Percentiles rank a stretch among this genome's conserved stretches.
Conservation (phyloP, 2,797 vertebrate species). For the Sphenopsis melanotis region DNA sequence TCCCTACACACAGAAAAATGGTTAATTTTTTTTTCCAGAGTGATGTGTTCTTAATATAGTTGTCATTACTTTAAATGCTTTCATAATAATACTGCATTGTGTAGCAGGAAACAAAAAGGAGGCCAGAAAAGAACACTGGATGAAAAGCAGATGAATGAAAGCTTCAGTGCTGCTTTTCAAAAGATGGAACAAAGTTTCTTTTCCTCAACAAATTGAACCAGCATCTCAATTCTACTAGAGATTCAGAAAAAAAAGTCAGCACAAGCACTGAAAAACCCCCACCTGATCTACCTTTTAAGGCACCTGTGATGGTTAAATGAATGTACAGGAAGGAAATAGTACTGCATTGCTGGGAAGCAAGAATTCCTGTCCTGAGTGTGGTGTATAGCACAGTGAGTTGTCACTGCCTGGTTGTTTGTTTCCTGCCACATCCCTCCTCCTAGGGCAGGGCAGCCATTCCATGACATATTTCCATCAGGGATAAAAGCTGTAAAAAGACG, state of each 20-base stretch:
- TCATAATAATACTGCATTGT: constrained; percentile 28
- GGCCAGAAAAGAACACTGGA: constrained; percentile 17
- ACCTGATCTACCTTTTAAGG: not conserved
- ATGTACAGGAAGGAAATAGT: not conserved
- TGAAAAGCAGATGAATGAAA: constrained; percentile 54
- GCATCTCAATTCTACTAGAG: not conserved
- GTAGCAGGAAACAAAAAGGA: constrained; percentile 13
- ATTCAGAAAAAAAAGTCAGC: not conserved
- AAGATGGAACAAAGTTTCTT: not conserved
- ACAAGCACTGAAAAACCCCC: fast-evolving
- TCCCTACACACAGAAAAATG: not conserved
- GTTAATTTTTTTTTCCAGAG: not conserved
- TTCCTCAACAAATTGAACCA: not conserved
- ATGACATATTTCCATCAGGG: not conserved
- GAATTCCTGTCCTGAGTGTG: not conserved
- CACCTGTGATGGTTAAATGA: not conserved
- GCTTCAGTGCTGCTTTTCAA: not conserved
- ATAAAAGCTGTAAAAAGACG: not conserved
- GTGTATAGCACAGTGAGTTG: fast-evolving
- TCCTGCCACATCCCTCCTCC: not conserved
- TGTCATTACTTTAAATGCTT: constrained; percentile 34
- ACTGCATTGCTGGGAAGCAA: not conserved
- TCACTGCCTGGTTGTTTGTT: fast-evolving
- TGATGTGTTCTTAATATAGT: constrained; percentile 40
- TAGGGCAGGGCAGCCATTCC: not conserved